A percentile compares a stretch with the other conserved stretches of the same genome.
Evolutionary conservation across 2,113 vertebrate genomes (phyloP).

Genomic region (Daphoenositta chrysoptera): DNA sequence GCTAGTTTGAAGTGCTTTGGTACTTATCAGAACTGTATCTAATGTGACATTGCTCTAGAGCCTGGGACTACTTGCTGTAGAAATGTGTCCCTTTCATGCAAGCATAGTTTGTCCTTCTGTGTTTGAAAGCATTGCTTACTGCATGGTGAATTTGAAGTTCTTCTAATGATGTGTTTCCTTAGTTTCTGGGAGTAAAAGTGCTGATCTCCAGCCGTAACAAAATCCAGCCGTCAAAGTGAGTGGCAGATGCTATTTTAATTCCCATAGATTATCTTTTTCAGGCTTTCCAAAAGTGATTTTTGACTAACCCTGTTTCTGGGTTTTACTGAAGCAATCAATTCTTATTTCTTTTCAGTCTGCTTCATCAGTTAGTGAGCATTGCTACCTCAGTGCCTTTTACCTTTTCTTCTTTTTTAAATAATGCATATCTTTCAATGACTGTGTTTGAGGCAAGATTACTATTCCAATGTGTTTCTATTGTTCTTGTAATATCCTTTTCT

Average conservation of each 20-base stretch:
- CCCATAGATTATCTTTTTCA: background rate
- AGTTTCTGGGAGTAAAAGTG: background rate
- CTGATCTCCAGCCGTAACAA: background rate
- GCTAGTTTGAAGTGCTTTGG: background rate
- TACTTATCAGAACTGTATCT: background rate
- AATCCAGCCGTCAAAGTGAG: background rate
- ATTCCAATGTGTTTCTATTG: constrained; percentile 2
- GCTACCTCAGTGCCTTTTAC: constrained; percentile 32
- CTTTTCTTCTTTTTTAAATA: constrained; percentile 35
- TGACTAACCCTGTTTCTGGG: background rate
- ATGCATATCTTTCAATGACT: constrained; percentile 1
- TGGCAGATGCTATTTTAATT: background rate
- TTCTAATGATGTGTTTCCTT: background rate
- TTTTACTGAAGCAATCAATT: constrained; percentile 34
- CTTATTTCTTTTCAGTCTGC: constrained; percentile 44
- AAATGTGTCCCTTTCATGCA: background rate
- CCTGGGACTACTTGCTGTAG: background rate
- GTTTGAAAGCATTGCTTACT: background rate
- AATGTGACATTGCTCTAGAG: background rate
- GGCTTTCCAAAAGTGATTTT: constrained; percentile 7
- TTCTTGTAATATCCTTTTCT: constrained; percentile 19
- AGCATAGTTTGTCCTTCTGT: background rate
- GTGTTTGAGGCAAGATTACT: constrained; percentile 7
- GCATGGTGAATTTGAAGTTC: background rate
- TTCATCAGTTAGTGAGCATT: constrained; percentile 45